phyloP scores from a whole-genome alignment of 1,140 invertebrate species.

The Sitobion miscanthi region DNA sequence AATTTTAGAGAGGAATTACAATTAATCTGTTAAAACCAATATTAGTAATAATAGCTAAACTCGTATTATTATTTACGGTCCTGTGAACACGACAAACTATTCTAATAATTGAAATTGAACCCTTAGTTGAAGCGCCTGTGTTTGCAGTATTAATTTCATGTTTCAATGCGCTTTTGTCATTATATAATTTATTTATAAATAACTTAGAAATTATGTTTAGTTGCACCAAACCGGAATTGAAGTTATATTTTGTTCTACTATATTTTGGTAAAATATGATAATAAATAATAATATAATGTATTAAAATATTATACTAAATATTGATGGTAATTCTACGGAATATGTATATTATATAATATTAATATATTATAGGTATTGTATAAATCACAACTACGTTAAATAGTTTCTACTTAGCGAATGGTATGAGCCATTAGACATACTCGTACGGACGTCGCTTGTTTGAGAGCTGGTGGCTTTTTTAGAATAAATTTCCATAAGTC shows the following conservation, averaged over 20 bases:
- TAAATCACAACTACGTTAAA: too few species aligned
- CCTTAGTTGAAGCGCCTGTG: not conserved
- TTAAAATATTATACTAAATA: not conserved
- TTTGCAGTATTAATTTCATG: not conserved
- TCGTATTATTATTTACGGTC: conserved; percentile 22
- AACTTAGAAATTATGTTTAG: conserved; percentile 2
- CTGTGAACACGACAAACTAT: conserved; percentile 16
- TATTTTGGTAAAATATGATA: not conserved
- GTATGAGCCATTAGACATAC: not conserved
- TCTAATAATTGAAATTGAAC: conserved; percentile 40
- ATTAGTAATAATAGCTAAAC: conserved; percentile 29
- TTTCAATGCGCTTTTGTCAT: conserved; percentile 1
- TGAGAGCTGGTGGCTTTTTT: not conserved
- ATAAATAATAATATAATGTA: not conserved
- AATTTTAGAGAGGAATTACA: not conserved
- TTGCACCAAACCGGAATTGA: not conserved
- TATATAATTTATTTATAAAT: conserved; percentile 19
- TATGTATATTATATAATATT: too few species aligned
- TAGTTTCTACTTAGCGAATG: not conserved
- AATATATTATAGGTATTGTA: too few species aligned
- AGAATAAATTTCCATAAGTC: not conserved
- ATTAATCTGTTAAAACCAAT: conserved; percentile 21
- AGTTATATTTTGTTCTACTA: not conserved
- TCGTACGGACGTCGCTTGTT: not conserved
- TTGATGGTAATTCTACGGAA: not conserved